Conservation (phyloP, 2,797 vertebrate genomes). For the Allobates femoralis region DNA sequence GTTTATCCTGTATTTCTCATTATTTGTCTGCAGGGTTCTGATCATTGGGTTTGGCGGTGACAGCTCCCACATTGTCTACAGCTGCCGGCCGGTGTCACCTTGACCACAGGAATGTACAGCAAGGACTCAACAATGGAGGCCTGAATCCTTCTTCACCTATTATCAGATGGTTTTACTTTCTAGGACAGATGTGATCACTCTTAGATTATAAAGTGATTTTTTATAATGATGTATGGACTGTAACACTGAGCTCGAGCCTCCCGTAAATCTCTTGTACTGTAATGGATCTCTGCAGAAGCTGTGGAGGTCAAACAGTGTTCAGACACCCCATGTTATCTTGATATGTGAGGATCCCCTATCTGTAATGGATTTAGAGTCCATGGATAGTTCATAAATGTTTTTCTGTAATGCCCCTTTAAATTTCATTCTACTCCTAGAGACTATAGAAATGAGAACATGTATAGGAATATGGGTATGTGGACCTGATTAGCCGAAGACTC, state of each 20-base stretch:
- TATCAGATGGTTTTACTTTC: neutral
- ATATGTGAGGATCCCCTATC: too few relatives aligned
- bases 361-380: too few relatives aligned
- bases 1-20: neutral
- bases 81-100: neutral
- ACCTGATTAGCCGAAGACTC: too few relatives aligned
- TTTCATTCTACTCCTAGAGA: too few relatives aligned
- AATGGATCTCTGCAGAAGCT: too few relatives aligned
- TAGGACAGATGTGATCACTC: neutral
- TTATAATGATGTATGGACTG: neutral
- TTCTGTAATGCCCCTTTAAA: too few relatives aligned
- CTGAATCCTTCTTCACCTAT: neutral
- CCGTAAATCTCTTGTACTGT: neutral
- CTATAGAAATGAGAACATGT: too few relatives aligned
- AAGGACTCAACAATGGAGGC: neutral
- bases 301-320: too few relatives aligned
- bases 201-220: neutral
- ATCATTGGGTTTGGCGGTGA: neutral
- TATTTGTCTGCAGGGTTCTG: conserved; percentile 7
- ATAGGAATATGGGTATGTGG: too few relatives aligned
- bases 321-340: too few relatives aligned
- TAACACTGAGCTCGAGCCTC: neutral
- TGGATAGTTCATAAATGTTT: too few relatives aligned
- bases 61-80: neutral
- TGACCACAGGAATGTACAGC: conserved; percentile 7